phyloP scores from a whole-genome alignment of 2,113 vertebrate species.

The Mohoua ochrocephala region DNA sequence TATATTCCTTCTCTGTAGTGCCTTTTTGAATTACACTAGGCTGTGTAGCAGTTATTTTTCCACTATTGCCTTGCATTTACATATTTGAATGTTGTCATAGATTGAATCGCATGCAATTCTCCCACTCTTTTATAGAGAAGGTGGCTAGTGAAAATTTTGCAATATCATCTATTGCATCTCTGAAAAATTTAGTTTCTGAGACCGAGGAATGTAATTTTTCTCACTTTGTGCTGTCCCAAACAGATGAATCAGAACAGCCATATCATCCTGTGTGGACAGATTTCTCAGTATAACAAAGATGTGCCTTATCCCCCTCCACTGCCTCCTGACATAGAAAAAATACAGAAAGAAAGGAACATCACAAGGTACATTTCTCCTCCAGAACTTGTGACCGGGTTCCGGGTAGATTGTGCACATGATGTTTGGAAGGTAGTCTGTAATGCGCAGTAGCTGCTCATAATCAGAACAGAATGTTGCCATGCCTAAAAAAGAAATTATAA shows the following conservation, averaged over 20 bases:
- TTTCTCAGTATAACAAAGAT: conserved; percentile 95
- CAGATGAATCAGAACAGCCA: conserved; percentile 89
- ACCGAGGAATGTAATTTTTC: not conserved
- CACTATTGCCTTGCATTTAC: not conserved
- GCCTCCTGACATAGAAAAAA: conserved; percentile 69
- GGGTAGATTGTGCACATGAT: not conserved
- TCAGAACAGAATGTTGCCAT: not conserved
- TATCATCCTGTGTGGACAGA: conserved; percentile 92
- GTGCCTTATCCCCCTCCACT: conserved; percentile 91
- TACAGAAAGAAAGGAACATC: conserved; percentile 76
- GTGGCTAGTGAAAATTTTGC: not conserved
- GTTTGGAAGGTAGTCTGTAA: not conserved
- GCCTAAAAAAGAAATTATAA: not conserved
- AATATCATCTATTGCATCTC: not conserved
- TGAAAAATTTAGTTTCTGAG: not conserved
- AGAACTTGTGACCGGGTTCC: not conserved
- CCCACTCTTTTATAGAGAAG: not conserved
- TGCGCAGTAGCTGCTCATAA: rapidly evolving
- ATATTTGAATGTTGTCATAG: not conserved
- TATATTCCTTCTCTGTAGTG: not conserved
- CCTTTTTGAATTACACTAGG: not conserved
- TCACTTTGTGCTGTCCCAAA: conserved; percentile 25
- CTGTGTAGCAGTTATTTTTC: not conserved
- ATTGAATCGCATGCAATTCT: not conserved
- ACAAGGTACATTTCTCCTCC: conserved; percentile 71